Conservation (phyloP, 2,888 invertebrate genomes). For the Hypomecis punctinalis region DNA sequence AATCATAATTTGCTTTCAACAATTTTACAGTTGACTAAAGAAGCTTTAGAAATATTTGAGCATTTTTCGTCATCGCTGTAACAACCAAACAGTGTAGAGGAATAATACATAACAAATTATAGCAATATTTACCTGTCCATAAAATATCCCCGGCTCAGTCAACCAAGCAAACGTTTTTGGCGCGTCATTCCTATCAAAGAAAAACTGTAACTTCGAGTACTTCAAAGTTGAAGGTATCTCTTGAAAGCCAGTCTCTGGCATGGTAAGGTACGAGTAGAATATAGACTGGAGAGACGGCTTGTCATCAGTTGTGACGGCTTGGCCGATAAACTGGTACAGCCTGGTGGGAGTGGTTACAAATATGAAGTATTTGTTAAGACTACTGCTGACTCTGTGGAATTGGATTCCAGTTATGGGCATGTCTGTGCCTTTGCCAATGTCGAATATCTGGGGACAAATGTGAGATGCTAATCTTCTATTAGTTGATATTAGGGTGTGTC, state of each 20-base stretch:
- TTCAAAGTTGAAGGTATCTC: slow-evolving; percentile 89
- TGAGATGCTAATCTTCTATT: not conserved
- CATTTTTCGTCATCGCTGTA: too few relatives aligned
- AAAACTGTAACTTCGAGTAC: slow-evolving; percentile 92
- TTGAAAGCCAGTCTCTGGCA: slow-evolving; percentile 89
- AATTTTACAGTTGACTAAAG: too few relatives aligned
- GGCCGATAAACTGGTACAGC: slow-evolving; percentile 95
- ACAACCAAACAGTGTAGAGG: too few relatives aligned
- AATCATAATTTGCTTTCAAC: too few relatives aligned
- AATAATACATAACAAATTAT: not conserved
- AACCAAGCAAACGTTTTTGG: slow-evolving; percentile 95
- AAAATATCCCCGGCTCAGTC: slow-evolving; percentile 92
- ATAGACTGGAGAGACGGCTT: slow-evolving; percentile 92
- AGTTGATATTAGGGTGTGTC: too few relatives aligned
- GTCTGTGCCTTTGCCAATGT: slow-evolving; percentile 91
- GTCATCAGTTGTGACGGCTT: slow-evolving; percentile 88
- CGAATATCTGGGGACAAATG: slow-evolving; percentile 89
- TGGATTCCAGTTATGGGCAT: slow-evolving; percentile 95
- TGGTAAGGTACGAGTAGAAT: slow-evolving; percentile 90
- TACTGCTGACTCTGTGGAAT: slow-evolving; percentile 88
- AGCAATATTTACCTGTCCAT: slow-evolving; percentile 87
- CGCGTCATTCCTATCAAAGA: slow-evolving; percentile 86
- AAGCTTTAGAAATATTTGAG: too few relatives aligned
- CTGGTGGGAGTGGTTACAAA: slow-evolving; percentile 93
- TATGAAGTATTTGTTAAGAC: slow-evolving; percentile 90